phyloP scores from a whole-genome alignment of 2,113 vertebrate genomes.

The Neogale vison region DNA sequence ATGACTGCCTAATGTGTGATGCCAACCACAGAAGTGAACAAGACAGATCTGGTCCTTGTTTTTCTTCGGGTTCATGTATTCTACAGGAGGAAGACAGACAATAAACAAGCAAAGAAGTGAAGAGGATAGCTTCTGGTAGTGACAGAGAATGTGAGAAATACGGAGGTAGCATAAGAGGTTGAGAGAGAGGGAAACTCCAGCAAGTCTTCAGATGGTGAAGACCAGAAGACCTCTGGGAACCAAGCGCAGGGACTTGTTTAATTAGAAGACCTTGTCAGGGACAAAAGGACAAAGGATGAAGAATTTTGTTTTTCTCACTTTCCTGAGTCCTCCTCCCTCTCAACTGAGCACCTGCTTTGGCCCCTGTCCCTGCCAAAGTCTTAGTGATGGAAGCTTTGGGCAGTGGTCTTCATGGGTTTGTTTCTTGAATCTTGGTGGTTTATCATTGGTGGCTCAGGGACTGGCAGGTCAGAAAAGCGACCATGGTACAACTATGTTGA shows the following conservation, averaged over 20 bases:
- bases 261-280: background rate
- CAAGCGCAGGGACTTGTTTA: background rate
- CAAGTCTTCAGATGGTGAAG: background rate
- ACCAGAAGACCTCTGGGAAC: background rate
- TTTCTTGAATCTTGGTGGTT: background rate
- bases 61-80: background rate
- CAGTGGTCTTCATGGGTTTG: rapidly evolving
- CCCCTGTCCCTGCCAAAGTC: background rate
- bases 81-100: background rate
- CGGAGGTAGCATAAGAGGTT: rapidly evolving
- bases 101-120: background rate
- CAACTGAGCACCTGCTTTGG: background rate
- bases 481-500: background rate
- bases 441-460: background rate
- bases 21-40: background rate
- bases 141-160: too few relatives aligned
- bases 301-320: background rate
- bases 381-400: background rate
- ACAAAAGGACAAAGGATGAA: background rate
- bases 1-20: background rate
- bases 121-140: background rate
- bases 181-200: rapidly evolving
- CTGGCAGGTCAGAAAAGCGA: background rate
- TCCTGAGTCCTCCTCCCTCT: background rate
- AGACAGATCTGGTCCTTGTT: background rate